These are phyloP conservation scores for Diplodus puntazzo DNA, from an alignment of 2,797 vertebrate genomes.

Conservation along the genomic window DNA sequence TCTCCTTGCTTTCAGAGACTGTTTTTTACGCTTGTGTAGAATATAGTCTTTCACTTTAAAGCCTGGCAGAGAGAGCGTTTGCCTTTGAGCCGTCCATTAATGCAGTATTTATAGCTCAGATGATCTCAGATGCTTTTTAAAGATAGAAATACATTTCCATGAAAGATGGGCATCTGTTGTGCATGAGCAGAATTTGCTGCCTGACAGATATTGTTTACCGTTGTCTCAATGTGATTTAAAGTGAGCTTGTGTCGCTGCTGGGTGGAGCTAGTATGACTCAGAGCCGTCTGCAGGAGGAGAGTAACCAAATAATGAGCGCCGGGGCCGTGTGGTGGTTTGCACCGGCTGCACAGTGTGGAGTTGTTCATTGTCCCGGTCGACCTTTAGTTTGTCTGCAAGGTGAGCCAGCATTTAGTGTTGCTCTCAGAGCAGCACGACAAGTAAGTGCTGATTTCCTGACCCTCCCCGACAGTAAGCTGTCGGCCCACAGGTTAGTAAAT, in stretches of 20 bases:
- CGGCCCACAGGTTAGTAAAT: slow-evolving; percentile 67
- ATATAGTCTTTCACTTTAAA: slow-evolving; percentile 56
- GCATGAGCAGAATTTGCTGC: slow-evolving; percentile 32
- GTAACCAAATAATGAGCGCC: neutral
- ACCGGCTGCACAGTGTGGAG: slow-evolving; percentile 20
- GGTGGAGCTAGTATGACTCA: slow-evolving; percentile 16
- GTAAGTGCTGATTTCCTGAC: slow-evolving; percentile 79
- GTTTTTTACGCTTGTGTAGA: slow-evolving; percentile 38
- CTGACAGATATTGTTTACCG: slow-evolving; percentile 43
- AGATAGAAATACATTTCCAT: slow-evolving; percentile 47
- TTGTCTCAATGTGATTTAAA: slow-evolving; percentile 39
- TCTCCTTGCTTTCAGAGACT: slow-evolving; percentile 55
- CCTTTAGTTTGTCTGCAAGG: slow-evolving; percentile 76
- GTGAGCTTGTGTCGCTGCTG: slow-evolving; percentile 35
- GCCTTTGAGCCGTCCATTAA: slow-evolving; percentile 62
- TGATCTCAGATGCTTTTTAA: slow-evolving; percentile 49
- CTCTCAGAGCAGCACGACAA: slow-evolving; percentile 74
- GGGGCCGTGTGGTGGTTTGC: slow-evolving; percentile 3
- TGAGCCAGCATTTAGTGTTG: slow-evolving; percentile 71
- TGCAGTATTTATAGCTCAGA: slow-evolving; percentile 60
- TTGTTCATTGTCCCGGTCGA: slow-evolving; percentile 60
- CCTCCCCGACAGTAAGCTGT: slow-evolving; percentile 59
- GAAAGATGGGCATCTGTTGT: slow-evolving; percentile 37
- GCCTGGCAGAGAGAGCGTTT: slow-evolving; percentile 37
- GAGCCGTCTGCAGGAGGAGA: slow-evolving; percentile 6